Conservation (phyloP, 2,797 vertebrate species). For the Galagoides demidoff region DNA sequence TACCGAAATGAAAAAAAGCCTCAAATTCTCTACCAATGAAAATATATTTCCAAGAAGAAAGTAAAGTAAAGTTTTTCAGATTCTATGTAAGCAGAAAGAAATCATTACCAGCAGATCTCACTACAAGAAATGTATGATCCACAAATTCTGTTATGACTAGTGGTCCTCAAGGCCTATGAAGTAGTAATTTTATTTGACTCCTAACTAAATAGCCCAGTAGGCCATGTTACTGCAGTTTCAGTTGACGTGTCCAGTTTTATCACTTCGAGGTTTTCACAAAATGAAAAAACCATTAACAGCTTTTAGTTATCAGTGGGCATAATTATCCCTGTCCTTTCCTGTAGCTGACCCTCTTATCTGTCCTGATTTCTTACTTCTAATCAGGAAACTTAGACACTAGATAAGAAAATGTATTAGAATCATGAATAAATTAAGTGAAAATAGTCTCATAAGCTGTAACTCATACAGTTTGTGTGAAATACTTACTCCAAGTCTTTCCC, state of each 20-base stretch:
- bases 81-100: not conserved
- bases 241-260: not conserved
- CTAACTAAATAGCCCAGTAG: not conserved
- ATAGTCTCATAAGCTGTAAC: not conserved
- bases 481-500: not conserved
- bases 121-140: not conserved
- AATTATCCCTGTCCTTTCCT: not conserved
- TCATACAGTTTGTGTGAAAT: not conserved
- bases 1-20: not conserved
- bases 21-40: not conserved
- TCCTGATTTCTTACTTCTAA: not conserved
- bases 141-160: not conserved
- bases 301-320: not conserved
- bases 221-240: not conserved
- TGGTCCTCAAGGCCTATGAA: not conserved
- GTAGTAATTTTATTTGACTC: not conserved
- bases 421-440: conserved; percentile 1
- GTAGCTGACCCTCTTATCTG: not conserved
- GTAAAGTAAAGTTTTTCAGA: not conserved
- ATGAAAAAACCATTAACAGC: not conserved
- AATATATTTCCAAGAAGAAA: not conserved
- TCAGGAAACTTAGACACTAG: not conserved
- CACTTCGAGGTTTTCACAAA: not conserved
- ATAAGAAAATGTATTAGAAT: not conserved
- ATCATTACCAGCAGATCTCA: not conserved